Percentiles rank a stretch among this genome's conserved stretches.
Evolutionary conservation across 1,140 invertebrate species (phyloP).

Genomic region (Ridgeia piscesae): DNA sequence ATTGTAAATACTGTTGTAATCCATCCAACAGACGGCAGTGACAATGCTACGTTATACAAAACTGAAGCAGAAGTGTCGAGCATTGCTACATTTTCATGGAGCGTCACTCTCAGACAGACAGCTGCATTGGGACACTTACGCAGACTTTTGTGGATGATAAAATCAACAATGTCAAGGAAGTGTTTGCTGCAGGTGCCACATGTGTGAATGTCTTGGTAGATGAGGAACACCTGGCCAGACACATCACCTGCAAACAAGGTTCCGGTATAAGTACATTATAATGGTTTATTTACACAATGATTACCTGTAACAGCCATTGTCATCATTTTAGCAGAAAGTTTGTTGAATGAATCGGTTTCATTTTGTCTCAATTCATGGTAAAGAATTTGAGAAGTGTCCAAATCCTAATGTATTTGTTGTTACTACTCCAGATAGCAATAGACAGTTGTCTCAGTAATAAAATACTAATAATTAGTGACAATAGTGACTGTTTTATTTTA

Average conservation of each 20-base stretch:
- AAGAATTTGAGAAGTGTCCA: too few species aligned
- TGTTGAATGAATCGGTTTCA: too few species aligned
- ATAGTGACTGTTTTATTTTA: too few species aligned
- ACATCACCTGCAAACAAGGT: not conserved
- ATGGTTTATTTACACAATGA: too few species aligned
- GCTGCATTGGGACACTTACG: not conserved
- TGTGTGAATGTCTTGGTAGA: conserved; percentile 18
- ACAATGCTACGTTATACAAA: not conserved
- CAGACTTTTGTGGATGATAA: conserved; percentile 16
- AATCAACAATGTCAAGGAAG: conserved; percentile 16
- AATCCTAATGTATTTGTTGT: too few species aligned
- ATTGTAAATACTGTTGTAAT: not conserved
- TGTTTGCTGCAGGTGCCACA: conserved; percentile 22
- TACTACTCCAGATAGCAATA: too few species aligned
- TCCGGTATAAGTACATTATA: not conserved
- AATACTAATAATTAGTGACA: too few species aligned
- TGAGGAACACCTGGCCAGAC: conserved; percentile 16
- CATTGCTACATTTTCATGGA: not conserved
- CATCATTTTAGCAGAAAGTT: too few species aligned
- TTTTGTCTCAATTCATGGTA: too few species aligned
- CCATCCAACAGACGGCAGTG: not conserved
- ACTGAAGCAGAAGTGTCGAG: not conserved
- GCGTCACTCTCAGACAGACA: not conserved
- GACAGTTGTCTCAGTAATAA: too few species aligned
- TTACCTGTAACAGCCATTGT: too few species aligned